Base-by-base conservation (phyloP, 2,797 vertebrate species). In the Characodon lateralis region DNA sequence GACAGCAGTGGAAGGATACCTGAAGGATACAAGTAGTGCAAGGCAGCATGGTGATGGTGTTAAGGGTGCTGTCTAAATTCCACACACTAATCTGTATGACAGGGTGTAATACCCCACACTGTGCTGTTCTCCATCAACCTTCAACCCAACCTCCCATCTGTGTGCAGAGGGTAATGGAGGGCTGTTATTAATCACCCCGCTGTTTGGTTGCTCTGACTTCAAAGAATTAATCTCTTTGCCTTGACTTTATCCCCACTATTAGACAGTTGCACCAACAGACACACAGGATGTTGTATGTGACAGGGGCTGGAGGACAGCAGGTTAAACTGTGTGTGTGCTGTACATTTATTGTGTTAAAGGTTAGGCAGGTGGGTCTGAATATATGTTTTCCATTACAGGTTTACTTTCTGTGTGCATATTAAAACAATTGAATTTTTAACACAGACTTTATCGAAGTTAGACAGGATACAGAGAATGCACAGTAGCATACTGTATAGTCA, bases 51-150 rank as follows among this genome's bases (percentile, higher is more conserved):
- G 73, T 77, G 79, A 87, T 89, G 84, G 88, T 88, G 84, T 75
- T 53, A 24, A 53, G 80, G 76, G 70, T 8, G 50, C 80, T 71
- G 84, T 89, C 85, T 90, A 73, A 88, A 89, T 87, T 89, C 88
- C 77, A 31, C 85, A 89, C 69, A 88, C 78, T 91, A 88, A 93
- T 93, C 89, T 89, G 88, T 91, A 87, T 91, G 93, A 92, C 78
- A 87, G 83, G 81, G 84, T 85, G 89, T 89, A 86, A 85, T 85
- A 86, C 90, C 91, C 78, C 91, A 91, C 88, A 76, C 83, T 26
- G 80, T 53, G 83, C 88, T 91, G 89, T 89, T 93, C 91, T 92
- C 91, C 85, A 86, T 94, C 95, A 93, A 93, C 93, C 94, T 95
- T 95, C 93, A 94, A 92, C 91, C 94, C 90, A 89, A 89, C 79